These are phyloP conservation scores for Junonia oenone DNA, from an alignment of 2,888 invertebrate species.

Conservation along the genomic window DNA sequence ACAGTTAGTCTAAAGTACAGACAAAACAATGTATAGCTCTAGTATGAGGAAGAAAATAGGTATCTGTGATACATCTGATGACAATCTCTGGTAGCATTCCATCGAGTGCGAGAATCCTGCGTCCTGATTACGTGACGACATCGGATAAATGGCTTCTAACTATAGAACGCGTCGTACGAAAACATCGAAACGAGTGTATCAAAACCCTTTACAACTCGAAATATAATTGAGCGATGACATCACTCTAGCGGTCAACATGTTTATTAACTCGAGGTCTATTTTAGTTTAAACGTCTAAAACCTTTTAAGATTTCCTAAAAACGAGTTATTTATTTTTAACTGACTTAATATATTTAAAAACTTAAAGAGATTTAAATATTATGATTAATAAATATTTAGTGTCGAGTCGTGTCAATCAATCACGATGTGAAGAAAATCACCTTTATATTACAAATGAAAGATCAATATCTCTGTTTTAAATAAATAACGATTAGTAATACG, in stretches of 20 bases:
- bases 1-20: neutral
- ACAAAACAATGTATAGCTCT: neutral
- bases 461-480: too few species aligned
- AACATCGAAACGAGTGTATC: neutral
- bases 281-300: neutral
- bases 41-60: conserved; percentile 20
- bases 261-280: conserved; percentile 11
- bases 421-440: neutral
- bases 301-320: neutral
- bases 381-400: too few species aligned
- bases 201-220: neutral
- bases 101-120: conserved; percentile 48
- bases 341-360: neutral
- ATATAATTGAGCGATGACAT: conserved; percentile 13
- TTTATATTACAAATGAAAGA: neutral
- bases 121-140: conserved; percentile 55
- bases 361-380: neutral
- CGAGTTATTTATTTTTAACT: neutral
- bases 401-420: neutral
- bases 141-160: conserved; percentile 37
- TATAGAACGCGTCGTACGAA: conserved; percentile 3
- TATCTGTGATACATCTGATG: conserved; percentile 37
- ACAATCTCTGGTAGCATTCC: conserved; percentile 55
- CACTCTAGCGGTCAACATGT: conserved; percentile 10
- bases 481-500: too few species aligned